Conservation (phyloP, 1,140 invertebrate genomes). For the Calliopsis andreniformis region DNA sequence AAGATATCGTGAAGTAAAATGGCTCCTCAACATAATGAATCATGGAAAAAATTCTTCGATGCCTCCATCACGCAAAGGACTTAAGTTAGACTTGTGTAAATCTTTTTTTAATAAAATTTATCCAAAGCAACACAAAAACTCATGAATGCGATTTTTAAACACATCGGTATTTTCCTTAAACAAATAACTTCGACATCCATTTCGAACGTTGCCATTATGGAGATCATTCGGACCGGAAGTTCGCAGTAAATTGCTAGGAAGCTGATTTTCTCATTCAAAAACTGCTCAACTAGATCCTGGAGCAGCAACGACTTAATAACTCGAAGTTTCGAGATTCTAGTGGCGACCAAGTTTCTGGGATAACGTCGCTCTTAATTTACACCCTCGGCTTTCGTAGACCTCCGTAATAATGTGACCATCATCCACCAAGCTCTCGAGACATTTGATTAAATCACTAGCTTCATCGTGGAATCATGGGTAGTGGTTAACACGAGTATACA, state of each 20-base stretch:
- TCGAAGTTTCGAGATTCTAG: neutral
- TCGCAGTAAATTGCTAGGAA: neutral
- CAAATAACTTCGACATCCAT: too few species aligned
- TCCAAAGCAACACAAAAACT: too few species aligned
- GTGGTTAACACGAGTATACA: conserved; percentile 38
- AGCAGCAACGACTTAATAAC: neutral
- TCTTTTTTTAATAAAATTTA: too few species aligned
- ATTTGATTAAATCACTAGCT: conserved; percentile 61
- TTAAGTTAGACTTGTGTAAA: too few species aligned
- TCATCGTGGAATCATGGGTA: conserved; percentile 56
- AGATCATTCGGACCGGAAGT: neutral
- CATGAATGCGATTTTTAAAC: too few species aligned
- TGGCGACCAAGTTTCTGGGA: conserved; percentile 4
- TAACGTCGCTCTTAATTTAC: conserved; percentile 25
- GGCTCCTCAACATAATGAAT: too few species aligned
- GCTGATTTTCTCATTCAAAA: neutral
- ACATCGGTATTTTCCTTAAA: too few species aligned
- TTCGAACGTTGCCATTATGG: neutral
- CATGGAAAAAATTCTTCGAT: too few species aligned
- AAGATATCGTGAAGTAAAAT: too few species aligned
- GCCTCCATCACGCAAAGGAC: too few species aligned
- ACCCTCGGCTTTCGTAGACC: neutral
- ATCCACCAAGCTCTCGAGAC: conserved; percentile 10
- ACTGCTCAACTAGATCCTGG: neutral
- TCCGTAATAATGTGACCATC: conserved; percentile 6